Percentiles rank a stretch among this genome's conserved stretches.
Conservation (phyloP, 2,113 vertebrate genomes). For the Nothocercus julius region DNA sequence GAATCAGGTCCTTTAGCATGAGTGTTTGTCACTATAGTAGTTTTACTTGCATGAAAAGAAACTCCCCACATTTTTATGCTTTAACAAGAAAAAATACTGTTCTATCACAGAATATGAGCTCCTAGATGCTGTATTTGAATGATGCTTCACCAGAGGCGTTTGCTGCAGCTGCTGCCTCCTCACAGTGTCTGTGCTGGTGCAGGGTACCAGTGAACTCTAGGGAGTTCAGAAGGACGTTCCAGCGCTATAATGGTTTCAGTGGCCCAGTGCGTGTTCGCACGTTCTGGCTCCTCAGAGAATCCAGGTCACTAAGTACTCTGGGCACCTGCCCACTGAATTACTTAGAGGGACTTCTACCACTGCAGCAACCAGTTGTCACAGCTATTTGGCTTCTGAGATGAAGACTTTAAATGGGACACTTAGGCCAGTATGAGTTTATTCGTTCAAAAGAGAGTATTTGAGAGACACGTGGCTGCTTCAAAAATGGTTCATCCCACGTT, state of each 20-base stretch:
- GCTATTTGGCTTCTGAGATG: neutral
- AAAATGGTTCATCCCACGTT: neutral
- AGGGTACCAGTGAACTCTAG: neutral
- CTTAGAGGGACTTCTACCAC: neutral
- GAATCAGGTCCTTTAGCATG: neutral
- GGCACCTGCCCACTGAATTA: neutral
- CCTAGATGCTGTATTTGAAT: neutral
- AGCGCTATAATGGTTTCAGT: neutral
- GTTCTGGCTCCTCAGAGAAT: neutral
- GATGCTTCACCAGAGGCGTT: neutral
- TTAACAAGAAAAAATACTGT: neutral
- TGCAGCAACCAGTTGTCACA: neutral
- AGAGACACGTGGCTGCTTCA: neutral
- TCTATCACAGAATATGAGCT: neutral
- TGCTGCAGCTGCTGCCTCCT: neutral
- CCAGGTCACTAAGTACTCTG: neutral
- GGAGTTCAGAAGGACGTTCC: neutral
- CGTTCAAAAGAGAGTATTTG: neutral
- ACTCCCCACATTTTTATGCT: neutral
- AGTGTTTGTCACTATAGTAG: neutral
- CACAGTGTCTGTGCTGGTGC: neutral
- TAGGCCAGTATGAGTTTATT: neutral
- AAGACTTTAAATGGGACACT: neutral
- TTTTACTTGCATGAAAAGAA: neutral
- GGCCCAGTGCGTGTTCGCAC: neutral